phyloP scores from a whole-genome alignment of 2,797 vertebrate species.

The Karalla daura region DNA sequence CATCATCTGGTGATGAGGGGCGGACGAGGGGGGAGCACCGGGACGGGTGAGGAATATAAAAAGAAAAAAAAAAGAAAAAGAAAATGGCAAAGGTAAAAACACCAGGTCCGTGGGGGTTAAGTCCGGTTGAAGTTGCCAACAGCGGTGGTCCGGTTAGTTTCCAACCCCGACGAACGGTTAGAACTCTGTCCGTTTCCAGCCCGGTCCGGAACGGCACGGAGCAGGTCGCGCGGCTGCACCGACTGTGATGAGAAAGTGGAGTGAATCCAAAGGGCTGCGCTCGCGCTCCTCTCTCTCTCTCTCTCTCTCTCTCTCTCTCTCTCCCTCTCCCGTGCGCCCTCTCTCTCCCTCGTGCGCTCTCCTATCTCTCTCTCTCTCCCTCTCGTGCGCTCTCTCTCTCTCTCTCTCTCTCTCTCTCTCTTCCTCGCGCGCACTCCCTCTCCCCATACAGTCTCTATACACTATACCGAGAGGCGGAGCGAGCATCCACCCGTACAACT shows the following conservation, averaged over 20 bases:
- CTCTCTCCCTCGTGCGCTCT: neutral
- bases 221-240: constrained; percentile 66
- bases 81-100: constrained; percentile 26
- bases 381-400: constrained; percentile 33
- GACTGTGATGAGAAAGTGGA: constrained; percentile 74
- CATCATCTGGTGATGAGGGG: constrained; percentile 53
- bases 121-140: constrained; percentile 41
- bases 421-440: neutral
- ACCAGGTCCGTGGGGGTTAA: constrained; percentile 53
- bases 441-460: constrained; percentile 37
- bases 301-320: neutral
- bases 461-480: constrained; percentile 57
- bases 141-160: constrained; percentile 46
- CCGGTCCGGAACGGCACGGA: constrained; percentile 69
- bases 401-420: constrained; percentile 29
- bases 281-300: constrained; percentile 32
- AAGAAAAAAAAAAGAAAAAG: neutral
- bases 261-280: constrained; percentile 74
- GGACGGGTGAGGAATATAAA: neutral
- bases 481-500: constrained; percentile 49
- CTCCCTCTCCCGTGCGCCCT: constrained; percentile 23
- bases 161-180: constrained; percentile 44
- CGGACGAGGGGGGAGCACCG: constrained; percentile 8
- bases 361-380: constrained; percentile 20
- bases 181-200: constrained; percentile 62